Evolutionary conservation across 2,113 vertebrate species (phyloP).

Genomic region (Sturnus vulgaris): DNA sequence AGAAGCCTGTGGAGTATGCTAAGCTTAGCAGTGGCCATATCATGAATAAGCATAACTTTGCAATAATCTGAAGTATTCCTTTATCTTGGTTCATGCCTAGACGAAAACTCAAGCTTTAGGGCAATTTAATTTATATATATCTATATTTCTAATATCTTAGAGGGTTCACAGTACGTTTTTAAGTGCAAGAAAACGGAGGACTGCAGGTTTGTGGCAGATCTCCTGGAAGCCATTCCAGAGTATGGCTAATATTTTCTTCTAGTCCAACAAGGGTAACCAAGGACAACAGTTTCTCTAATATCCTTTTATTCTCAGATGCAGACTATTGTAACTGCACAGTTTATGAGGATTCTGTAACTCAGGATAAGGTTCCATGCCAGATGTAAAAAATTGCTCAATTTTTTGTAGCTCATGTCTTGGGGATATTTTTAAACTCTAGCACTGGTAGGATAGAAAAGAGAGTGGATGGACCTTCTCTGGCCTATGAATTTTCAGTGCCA

Average conservation of each 20-base stretch:
- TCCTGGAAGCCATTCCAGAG: background rate
- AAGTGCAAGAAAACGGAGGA: background rate
- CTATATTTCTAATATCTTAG: background rate
- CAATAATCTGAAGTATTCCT: background rate
- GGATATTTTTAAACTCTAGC: background rate
- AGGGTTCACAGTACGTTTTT: background rate
- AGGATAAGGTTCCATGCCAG: background rate
- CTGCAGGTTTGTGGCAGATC: background rate
- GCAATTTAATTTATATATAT: background rate
- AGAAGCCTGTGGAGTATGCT: background rate
- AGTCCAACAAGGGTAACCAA: background rate
- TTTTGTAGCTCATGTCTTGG: background rate
- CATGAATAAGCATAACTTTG: background rate
- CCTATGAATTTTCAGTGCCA: background rate
- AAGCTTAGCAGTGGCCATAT: rapidly evolving
- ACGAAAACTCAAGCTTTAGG: background rate
- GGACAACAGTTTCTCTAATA: background rate
- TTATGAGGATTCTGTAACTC: background rate
- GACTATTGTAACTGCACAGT: background rate
- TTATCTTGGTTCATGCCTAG: background rate
- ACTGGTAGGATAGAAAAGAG: background rate
- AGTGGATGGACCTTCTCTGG: background rate
- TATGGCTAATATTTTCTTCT: background rate
- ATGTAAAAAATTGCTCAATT: background rate
- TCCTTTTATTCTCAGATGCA: background rate